Evolutionary conservation across 2,113 vertebrate genomes (phyloP), one percentile per base, ranked within the genome.

Genomic region (Apodemus speciosus): DNA sequence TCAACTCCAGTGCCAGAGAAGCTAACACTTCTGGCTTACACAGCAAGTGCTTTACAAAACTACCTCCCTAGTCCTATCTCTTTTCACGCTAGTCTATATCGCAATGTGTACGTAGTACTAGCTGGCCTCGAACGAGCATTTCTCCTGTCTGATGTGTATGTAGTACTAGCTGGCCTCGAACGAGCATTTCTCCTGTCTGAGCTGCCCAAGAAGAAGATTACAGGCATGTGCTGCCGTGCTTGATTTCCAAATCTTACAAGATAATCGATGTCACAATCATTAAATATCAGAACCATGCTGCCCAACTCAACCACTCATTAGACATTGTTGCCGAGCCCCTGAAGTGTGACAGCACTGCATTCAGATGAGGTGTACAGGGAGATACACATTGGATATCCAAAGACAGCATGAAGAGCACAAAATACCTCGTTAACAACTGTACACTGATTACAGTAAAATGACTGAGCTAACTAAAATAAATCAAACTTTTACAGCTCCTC

Each of bases 311-410:
- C 35, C 35, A 81, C 13, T 64, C 46, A 32, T 72, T 56, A 93
- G 53, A 21, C 20, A 80, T 6, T 76, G 73, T 32, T 85, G 85
- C 9, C 43, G 20, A 91, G 79, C n/a, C n/a, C n/a, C n/a, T 66
- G 60, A 86, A 92, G 87, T 58, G 38, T 66, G 53, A 35, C 43
- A 77, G 16, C 8, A 77, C 62, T 51, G 40, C 76, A 83, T 0
- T 85, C n/a, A 93, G 64, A 91, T 32, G 51, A 46, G 10, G 40
- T 71, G 0, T 69, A 49, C 69, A 71, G 15, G 71, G 49, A 90
- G 85, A 92, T 84, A 38, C 62, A 89, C 8, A 58, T 3, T 43
- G 27, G 35, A 95, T n/a, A 90, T 73, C 90, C 21, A 94, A 58
- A 86, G 20, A 92, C 16, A 30, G n/a, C 53, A 40, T 35, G 18